These are phyloP conservation scores for Pangasius djambal DNA, from an alignment of 2,797 vertebrate genomes.

Conservation along the genomic window DNA sequence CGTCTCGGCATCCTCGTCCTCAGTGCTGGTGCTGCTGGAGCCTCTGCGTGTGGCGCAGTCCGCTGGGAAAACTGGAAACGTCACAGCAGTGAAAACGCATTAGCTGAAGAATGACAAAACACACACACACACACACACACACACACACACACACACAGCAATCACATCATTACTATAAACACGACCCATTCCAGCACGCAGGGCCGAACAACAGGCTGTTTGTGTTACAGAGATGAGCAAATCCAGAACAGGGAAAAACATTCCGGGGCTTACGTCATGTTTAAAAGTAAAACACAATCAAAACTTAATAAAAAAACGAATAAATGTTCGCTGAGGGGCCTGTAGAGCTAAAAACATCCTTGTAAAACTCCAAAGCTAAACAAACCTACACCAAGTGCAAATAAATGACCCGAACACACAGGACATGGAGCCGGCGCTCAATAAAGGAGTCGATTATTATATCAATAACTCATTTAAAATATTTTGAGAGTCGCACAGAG, in stretches of 20 bases:
- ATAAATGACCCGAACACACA: neutral
- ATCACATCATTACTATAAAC: slow-evolving; percentile 2
- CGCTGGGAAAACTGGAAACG: slow-evolving; percentile 64
- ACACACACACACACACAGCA: slow-evolving; percentile 5
- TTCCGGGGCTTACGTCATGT: neutral
- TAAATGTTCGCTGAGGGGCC: too few species aligned
- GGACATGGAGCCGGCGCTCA: neutral
- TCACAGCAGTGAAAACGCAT: slow-evolving; percentile 4
- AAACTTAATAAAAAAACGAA: neutral
- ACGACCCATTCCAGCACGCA: slow-evolving; percentile 19
- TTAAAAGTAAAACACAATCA: neutral
- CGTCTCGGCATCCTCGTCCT: slow-evolving; percentile 76
- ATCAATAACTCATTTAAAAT: neutral
- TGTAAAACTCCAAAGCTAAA: neutral
- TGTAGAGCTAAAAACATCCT: neutral
- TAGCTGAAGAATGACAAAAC: slow-evolving; percentile 10
- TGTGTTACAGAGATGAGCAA: neutral
- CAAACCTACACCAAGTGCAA: neutral
- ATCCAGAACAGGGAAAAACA: slow-evolving; percentile 8
- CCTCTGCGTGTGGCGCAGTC: slow-evolving; percentile 64
- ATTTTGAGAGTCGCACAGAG: neutral
- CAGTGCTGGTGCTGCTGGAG: slow-evolving; percentile 79
- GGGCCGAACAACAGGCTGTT: slow-evolving; percentile 10
- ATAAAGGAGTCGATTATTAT: neutral
- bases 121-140: neutral